Conservation (phyloP, 1,140 invertebrate genomes). For the Drosophila tani region DNA sequence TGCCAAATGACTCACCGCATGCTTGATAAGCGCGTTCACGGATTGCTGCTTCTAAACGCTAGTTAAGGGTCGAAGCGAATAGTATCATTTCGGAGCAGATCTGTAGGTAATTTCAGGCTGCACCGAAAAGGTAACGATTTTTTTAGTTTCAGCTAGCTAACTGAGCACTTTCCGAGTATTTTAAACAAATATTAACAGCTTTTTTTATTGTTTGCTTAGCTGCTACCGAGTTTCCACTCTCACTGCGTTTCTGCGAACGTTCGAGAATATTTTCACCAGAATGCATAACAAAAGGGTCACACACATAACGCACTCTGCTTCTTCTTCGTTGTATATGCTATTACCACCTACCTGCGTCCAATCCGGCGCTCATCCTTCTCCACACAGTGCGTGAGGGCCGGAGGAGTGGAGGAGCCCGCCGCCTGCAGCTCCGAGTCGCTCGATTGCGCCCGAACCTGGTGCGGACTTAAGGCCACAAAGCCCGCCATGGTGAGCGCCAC, state of each 20-base stretch:
- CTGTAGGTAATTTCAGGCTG: not conserved
- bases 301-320: slow-evolving; percentile 30
- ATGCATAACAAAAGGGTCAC: slow-evolving; percentile 27
- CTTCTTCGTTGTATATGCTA: slow-evolving; percentile 21
- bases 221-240: slow-evolving; percentile 21
- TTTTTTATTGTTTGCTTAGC: slow-evolving; percentile 24
- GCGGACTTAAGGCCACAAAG: slow-evolving; percentile 35
- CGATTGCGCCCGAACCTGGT: slow-evolving; percentile 13
- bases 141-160: slow-evolving; percentile 5
- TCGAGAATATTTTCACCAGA: slow-evolving; percentile 51
- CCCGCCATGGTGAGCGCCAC: slow-evolving; percentile 72
- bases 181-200: slow-evolving; percentile 24
- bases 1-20: slow-evolving; percentile 69
- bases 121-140: not conserved
- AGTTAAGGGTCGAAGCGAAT: slow-evolving; percentile 1
- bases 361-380: slow-evolving; percentile 71
- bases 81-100: slow-evolving; percentile 11
- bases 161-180: slow-evolving; percentile 5
- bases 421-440: slow-evolving; percentile 37
- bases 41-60: slow-evolving; percentile 45
- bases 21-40: slow-evolving; percentile 60
- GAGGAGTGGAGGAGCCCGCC: slow-evolving; percentile 16
- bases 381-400: slow-evolving; percentile 65
- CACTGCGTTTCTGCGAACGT: slow-evolving; percentile 41
- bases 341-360: slow-evolving; percentile 68